These are phyloP conservation scores for Mormyrus lacerda DNA, from an alignment of 2,113 vertebrate species.

Conservation along the genomic window DNA sequence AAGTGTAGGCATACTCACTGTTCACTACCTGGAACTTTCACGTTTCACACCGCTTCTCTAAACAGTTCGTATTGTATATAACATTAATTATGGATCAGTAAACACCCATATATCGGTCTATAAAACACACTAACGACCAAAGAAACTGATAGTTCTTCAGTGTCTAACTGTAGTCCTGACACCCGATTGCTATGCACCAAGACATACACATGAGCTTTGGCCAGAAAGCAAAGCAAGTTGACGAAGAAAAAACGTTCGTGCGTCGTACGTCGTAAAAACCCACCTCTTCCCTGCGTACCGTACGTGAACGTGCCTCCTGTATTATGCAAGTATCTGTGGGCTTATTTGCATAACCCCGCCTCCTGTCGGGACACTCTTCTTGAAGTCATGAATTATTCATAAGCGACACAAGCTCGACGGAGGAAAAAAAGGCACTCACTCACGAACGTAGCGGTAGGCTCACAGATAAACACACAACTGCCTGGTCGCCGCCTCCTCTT, in stretches of 20 bases:
- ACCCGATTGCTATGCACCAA: background rate
- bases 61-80: background rate
- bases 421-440: constrained; percentile 21
- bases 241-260: constrained; percentile 9
- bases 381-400: constrained; percentile 38
- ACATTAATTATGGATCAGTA: background rate
- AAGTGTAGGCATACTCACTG: background rate
- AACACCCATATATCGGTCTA: background rate
- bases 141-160: background rate
- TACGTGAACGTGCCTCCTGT: constrained; percentile 24
- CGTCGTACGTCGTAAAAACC: constrained; percentile 12
- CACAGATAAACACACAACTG: constrained; percentile 47
- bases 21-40: background rate
- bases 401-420: constrained; percentile 10
- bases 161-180: background rate
- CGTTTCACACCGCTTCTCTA: background rate
- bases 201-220: background rate
- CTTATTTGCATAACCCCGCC: constrained; percentile 28
- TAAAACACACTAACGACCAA: background rate
- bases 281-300: constrained; percentile 26
- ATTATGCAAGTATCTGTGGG: background rate
- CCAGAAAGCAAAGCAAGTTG: background rate
- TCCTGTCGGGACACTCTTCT: constrained; percentile 19
- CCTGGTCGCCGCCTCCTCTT: constrained; percentile 54
- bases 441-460: constrained; percentile 39